A percentile compares a stretch with the other conserved stretches of the same genome.
Conservation (phyloP, 2,113 vertebrate species). For the Podilymbus podiceps region DNA sequence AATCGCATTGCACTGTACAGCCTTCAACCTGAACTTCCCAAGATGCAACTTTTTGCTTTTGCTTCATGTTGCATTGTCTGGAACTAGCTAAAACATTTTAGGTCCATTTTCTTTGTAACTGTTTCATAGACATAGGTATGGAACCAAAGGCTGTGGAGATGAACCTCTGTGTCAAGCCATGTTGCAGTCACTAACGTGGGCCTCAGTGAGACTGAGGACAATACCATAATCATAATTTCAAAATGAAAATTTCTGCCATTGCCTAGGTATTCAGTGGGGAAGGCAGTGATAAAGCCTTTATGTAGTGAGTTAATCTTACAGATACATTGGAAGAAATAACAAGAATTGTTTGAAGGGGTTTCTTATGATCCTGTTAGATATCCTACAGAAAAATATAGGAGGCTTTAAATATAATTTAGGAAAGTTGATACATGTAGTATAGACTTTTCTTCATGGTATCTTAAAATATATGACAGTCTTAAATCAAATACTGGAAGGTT, state of each 20-base stretch:
- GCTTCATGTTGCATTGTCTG: background rate
- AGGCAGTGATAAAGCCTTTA: background rate
- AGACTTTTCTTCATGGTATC: background rate
- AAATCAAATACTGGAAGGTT: background rate
- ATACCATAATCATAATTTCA: background rate
- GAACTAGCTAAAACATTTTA: background rate
- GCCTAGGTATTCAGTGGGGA: background rate
- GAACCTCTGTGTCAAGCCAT: background rate
- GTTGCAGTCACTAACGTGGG: background rate
- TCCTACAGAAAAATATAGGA: background rate
- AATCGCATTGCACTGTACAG: background rate
- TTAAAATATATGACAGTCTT: background rate
- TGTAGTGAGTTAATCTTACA: background rate
- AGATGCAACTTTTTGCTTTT: background rate
- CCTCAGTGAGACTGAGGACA: background rate
- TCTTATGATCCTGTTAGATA: background rate
- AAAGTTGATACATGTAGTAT: background rate
- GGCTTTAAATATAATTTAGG: background rate
- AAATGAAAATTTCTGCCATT: background rate
- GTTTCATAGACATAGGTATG: background rate
- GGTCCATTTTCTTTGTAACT: background rate
- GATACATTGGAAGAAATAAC: no score
- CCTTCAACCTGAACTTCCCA: background rate
- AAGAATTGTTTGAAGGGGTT: background rate
- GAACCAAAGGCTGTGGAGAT: background rate